These are phyloP conservation scores for Athrips mouffetella DNA, from an alignment of 2,888 invertebrate species.

Conservation along the genomic window DNA sequence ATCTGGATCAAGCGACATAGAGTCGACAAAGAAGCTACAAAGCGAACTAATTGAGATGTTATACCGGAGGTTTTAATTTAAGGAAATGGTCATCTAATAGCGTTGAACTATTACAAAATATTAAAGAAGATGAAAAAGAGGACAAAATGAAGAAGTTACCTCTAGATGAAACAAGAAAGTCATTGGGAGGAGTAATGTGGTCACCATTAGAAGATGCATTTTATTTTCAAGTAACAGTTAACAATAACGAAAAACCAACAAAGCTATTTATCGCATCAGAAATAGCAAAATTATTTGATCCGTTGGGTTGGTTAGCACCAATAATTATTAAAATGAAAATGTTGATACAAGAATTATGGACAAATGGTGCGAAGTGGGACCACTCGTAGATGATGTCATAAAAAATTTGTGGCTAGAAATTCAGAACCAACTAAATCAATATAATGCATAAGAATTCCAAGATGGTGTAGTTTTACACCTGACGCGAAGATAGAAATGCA, in stretches of 20 bases:
- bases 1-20: neutral
- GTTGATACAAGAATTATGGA: neutral
- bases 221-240: neutral
- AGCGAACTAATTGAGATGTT: slow-evolving; percentile 16
- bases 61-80: slow-evolving; percentile 22
- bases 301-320: slow-evolving; percentile 9
- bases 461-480: neutral
- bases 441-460: neutral
- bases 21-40: neutral
- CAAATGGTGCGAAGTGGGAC: neutral
- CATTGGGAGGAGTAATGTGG: too few relatives aligned
- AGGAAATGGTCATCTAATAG: slow-evolving; percentile 21
- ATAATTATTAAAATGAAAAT: neutral
- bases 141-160: neutral
- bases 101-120: neutral
- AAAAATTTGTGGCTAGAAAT: neutral
- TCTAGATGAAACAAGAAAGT: neutral
- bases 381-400: neutral
- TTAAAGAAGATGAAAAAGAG: neutral
- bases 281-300: slow-evolving; percentile 11
- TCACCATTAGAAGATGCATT: too few relatives aligned
- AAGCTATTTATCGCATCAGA: slow-evolving; percentile 9
- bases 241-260: neutral
- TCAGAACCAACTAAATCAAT: neutral
- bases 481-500: neutral